phyloP scores from a whole-genome alignment of 2,113 vertebrate genomes.

The Paratilapia polleni region DNA sequence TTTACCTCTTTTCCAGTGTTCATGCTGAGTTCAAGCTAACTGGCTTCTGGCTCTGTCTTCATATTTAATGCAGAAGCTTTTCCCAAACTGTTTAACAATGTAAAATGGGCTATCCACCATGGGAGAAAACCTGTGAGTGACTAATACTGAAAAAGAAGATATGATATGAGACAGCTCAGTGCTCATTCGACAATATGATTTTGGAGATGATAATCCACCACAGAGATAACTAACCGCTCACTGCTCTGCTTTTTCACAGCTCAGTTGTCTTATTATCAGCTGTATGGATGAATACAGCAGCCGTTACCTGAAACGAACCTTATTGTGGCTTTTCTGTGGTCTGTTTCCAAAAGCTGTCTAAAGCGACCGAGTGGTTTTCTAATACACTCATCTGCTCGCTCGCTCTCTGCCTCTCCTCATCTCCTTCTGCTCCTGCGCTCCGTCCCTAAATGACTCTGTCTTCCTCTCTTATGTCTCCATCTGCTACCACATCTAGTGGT shows the following conservation, averaged over 20 bases:
- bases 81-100: neutral
- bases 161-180: neutral
- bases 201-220: neutral
- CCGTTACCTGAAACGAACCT: slow-evolving; percentile 64
- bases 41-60: neutral
- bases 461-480: slow-evolving; percentile 53
- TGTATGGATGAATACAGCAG: slow-evolving; percentile 21
- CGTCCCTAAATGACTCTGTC: slow-evolving; percentile 57
- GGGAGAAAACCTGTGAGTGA: neutral
- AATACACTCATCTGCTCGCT: slow-evolving; percentile 45
- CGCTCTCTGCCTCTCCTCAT: slow-evolving; percentile 29
- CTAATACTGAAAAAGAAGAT: slow-evolving; percentile 3
- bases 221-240: neutral
- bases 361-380: slow-evolving; percentile 62
- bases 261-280: slow-evolving; percentile 25
- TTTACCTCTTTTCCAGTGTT: neutral
- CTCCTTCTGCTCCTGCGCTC: slow-evolving; percentile 22
- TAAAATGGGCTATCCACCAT: neutral
- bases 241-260: neutral
- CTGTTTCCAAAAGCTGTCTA: slow-evolving; percentile 55
- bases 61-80: neutral
- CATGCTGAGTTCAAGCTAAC: neutral
- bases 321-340: slow-evolving; percentile 37
- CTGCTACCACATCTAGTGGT: slow-evolving; percentile 27
- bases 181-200: neutral